Evolutionary conservation across 2,797 vertebrate species (phyloP).

Genomic region (Taenioides sp.): DNA sequence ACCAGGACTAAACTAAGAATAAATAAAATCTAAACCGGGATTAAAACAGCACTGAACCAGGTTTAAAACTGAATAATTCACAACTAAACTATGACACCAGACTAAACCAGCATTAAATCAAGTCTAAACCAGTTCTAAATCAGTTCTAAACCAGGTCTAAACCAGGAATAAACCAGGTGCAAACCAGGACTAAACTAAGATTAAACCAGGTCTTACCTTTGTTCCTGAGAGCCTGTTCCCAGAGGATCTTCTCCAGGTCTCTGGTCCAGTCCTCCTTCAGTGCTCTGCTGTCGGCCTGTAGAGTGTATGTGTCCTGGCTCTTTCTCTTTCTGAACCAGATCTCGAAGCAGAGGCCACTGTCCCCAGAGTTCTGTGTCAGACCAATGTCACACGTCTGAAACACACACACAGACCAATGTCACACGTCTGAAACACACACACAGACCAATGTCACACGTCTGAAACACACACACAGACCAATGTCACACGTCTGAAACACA

Average conservation of each 20-base stretch:
- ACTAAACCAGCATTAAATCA: background rate
- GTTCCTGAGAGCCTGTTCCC: constrained; percentile 85
- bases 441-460: too few species aligned
- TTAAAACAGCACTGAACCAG: background rate
- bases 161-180: background rate
- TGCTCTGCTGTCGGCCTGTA: constrained; percentile 73
- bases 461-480: too few species aligned
- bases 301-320: constrained; percentile 80
- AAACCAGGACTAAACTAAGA: background rate
- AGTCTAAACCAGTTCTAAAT: background rate
- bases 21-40: background rate
- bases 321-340: constrained; percentile 87
- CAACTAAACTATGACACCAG: background rate
- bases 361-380: constrained; percentile 82
- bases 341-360: constrained; percentile 83
- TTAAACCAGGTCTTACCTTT: constrained; percentile 63
- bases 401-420: background rate
- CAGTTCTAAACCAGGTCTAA: background rate
- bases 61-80: background rate
- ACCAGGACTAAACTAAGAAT: background rate
- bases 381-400: constrained; percentile 82
- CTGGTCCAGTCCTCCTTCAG: constrained; percentile 81
- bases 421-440: too few species aligned
- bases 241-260: constrained; percentile 82
- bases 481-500: too few species aligned